These are phyloP conservation scores for Ellobius talpinus DNA, from an alignment of 2,113 vertebrate genomes.

Conservation along the genomic window DNA sequence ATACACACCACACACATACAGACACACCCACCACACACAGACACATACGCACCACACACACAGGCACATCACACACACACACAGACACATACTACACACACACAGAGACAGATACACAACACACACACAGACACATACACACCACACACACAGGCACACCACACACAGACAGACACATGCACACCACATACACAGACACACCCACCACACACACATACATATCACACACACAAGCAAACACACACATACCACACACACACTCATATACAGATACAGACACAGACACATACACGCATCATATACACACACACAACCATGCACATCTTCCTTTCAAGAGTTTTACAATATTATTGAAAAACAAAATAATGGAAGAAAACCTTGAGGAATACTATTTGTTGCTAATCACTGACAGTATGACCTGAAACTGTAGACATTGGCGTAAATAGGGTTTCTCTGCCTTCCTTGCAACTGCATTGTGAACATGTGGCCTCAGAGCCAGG, in stretches of 20 bases:
- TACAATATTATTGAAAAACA: not conserved
- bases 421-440: not conserved
- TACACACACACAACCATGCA: not conserved
- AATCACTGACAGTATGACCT: not conserved
- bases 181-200: too few species aligned
- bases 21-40: too few species aligned
- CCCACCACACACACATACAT: not conserved
- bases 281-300: not conserved
- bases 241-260: not conserved
- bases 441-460: not conserved
- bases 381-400: not conserved
- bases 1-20: too few species aligned
- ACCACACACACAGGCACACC: too few species aligned
- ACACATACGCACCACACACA: too few species aligned
- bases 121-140: too few species aligned
- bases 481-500: not conserved
- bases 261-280: not conserved
- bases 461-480: not conserved
- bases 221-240: not conserved
- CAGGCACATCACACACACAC: too few species aligned
- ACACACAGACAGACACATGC: too few species aligned
- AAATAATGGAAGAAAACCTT: not conserved
- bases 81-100: too few species aligned
- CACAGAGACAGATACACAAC: too few species aligned
- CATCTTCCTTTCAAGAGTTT: not conserved